Conservation (phyloP, 2,888 invertebrate species). For the Xanthia icteritia region DNA sequence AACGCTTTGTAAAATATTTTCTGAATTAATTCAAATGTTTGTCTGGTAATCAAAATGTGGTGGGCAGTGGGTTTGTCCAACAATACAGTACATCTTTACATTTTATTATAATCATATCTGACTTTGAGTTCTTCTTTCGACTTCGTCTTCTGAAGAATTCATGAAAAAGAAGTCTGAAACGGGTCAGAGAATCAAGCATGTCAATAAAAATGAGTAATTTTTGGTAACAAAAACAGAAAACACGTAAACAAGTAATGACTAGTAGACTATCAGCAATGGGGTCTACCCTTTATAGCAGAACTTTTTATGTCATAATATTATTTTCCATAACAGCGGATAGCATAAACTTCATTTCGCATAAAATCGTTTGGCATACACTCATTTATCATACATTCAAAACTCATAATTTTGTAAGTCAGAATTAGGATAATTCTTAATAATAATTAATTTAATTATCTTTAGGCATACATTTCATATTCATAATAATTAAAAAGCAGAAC, state of each 20-base stretch:
- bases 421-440: too few species aligned
- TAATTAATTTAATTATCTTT: too few species aligned
- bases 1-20: neutral
- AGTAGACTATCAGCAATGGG: slow-evolving; percentile 9
- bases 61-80: neutral
- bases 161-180: neutral
- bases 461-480: too few species aligned
- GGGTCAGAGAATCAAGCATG: neutral
- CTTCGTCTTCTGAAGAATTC: neutral
- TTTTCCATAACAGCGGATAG: too few species aligned
- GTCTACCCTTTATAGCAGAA: too few species aligned
- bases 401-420: too few species aligned
- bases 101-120: neutral
- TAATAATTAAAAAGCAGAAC: too few species aligned
- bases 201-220: neutral
- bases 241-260: slow-evolving; percentile 25
- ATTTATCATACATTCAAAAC: too few species aligned
- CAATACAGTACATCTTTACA: neutral
- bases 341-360: too few species aligned
- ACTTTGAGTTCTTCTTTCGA: neutral
- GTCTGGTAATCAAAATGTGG: neutral
- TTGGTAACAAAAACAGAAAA: neutral
- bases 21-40: neutral
- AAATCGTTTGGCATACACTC: too few species aligned
- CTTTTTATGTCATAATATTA: too few species aligned